These are phyloP conservation scores for Orius laevigatus DNA, from an alignment of 1,140 invertebrate genomes.

Conservation along the genomic window DNA sequence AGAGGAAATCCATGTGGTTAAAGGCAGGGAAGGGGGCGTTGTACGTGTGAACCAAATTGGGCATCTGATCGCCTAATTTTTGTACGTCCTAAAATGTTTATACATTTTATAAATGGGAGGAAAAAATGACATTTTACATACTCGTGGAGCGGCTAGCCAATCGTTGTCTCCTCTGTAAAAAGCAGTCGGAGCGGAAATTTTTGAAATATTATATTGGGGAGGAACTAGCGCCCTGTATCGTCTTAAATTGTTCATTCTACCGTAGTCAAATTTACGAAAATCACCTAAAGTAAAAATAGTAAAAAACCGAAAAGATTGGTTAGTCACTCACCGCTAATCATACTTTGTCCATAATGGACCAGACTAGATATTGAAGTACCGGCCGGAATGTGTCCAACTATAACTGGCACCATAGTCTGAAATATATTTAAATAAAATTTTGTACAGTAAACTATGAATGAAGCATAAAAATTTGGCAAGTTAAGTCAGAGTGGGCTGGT, in stretches of 20 bases:
- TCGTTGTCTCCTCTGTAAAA: constrained; percentile 39
- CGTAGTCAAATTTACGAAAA: constrained; percentile 30
- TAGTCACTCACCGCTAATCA: constrained; percentile 27
- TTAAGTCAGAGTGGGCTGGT: too few relatives aligned
- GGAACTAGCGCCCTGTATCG: constrained; percentile 31
- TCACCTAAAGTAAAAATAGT: constrained; percentile 12
- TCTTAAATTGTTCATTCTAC: constrained; percentile 29
- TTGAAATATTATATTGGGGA: constrained; percentile 38
- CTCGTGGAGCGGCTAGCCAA: constrained; percentile 9
- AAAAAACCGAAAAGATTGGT: background rate
- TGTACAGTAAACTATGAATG: too few relatives aligned
- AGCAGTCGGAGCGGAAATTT: constrained; percentile 44
- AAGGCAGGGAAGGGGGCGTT: constrained; percentile 39
- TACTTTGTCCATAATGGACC: constrained; percentile 32
- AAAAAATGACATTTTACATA: constrained; percentile 10
- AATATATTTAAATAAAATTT: too few relatives aligned
- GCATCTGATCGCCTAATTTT: constrained; percentile 31
- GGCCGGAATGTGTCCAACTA: constrained; percentile 57
- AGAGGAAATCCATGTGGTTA: constrained; percentile 55
- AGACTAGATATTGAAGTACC: constrained; percentile 43
- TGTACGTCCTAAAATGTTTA: constrained; percentile 40
- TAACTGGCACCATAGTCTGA: constrained; percentile 47
- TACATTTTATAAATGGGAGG: too few relatives aligned
- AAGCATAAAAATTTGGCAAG: too few relatives aligned
- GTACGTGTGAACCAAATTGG: constrained; percentile 28